Conservation (phyloP, 2,113 vertebrate genomes). For the Clarias batrachus region DNA sequence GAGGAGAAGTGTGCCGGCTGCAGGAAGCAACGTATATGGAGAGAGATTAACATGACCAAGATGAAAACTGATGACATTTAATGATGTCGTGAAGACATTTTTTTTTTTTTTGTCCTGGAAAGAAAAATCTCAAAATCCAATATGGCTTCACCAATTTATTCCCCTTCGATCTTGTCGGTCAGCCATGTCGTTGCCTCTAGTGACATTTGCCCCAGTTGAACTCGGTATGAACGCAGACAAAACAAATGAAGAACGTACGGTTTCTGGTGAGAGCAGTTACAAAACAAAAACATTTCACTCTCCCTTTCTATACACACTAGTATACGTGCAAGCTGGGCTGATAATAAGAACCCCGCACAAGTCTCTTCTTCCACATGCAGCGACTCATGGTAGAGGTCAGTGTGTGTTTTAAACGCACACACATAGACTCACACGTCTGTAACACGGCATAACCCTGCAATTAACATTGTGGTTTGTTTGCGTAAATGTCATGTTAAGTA, state of each 20-base stretch:
- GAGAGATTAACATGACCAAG: not conserved
- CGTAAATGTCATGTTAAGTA: not conserved
- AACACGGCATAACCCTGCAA: not conserved
- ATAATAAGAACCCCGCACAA: not conserved
- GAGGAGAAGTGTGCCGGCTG: constrained; percentile 8
- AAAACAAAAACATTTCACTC: not conserved
- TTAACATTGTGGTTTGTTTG: not conserved
- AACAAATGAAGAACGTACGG: not conserved
- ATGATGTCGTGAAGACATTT: too few relatives aligned
- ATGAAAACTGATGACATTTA: not conserved
- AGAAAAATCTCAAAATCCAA: not conserved
- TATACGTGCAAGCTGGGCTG: not conserved
- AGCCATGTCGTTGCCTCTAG: constrained; percentile 22
- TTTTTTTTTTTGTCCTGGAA: not conserved
- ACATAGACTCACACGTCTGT: not conserved
- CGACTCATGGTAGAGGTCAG: not conserved
- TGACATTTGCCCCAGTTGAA: constrained; percentile 39
- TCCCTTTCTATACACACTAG: too few relatives aligned
- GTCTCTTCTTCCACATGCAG: not conserved
- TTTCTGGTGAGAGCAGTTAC: not conserved
- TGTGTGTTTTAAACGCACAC: not conserved
- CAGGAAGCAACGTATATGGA: constrained; percentile 24
- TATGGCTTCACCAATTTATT: not conserved
- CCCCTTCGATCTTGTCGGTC: not conserved
- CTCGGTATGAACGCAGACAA: constrained; percentile 2